Conservation (phyloP, 2,888 invertebrate species). For the Lymantria monacha region DNA sequence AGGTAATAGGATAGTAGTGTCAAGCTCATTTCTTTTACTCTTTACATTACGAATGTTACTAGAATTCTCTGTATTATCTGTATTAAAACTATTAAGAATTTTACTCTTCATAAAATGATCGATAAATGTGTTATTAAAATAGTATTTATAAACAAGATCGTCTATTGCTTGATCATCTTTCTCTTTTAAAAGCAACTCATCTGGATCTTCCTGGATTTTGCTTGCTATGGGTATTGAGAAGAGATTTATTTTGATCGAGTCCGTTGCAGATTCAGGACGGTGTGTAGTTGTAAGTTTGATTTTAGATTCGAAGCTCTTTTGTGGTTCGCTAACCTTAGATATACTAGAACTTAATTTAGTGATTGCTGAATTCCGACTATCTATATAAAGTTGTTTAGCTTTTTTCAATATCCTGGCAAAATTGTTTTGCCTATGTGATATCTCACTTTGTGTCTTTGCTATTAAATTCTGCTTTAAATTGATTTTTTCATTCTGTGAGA, state of each 20-base stretch:
- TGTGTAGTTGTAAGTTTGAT: conserved; percentile 25
- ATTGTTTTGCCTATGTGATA: conserved; percentile 65
- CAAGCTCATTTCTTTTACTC: conserved; percentile 50
- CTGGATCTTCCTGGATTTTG: conserved; percentile 52
- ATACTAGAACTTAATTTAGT: conserved; percentile 19
- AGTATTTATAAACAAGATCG: conserved; percentile 72
- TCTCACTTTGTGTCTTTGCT: conserved; percentile 65
- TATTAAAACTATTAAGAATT: conserved; percentile 43
- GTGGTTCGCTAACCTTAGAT: conserved; percentile 13
- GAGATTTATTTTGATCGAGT: conserved; percentile 65
- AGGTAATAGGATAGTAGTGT: conserved; percentile 55
- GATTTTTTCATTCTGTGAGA: conserved; percentile 69
- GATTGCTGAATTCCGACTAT: conserved; percentile 30
- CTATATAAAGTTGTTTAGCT: conserved; percentile 55
- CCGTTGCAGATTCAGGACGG: conserved; percentile 34
- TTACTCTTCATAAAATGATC: conserved; percentile 65
- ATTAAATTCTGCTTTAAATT: conserved; percentile 62
- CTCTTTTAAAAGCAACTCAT: conserved; percentile 61
- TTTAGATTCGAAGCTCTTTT: background rate
- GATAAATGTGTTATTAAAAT: conserved; percentile 73
- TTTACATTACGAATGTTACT: conserved; percentile 40
- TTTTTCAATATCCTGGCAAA: conserved; percentile 67
- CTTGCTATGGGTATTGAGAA: conserved; percentile 54
- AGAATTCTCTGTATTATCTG: conserved; percentile 32
- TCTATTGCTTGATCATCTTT: conserved; percentile 67